Conservation (phyloP, 2,888 invertebrate species). For the Zaprionus bogoriensis region DNA sequence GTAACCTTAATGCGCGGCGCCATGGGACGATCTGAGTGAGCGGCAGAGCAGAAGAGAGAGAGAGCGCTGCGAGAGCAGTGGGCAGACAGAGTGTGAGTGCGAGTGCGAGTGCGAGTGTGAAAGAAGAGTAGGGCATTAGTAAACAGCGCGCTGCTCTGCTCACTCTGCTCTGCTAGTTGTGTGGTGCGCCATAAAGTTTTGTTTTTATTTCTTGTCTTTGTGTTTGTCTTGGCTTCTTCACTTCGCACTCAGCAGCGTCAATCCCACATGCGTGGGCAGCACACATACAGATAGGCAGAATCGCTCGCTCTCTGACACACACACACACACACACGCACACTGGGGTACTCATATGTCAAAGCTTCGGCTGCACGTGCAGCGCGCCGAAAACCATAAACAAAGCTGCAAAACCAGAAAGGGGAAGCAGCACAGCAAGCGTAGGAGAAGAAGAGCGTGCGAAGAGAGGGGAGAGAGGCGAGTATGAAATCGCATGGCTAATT, state of each 20-base stretch:
- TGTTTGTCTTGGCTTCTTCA: constrained; percentile 60
- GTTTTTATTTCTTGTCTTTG: constrained; percentile 60
- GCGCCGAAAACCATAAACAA: constrained; percentile 34
- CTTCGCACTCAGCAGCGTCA: constrained; percentile 36
- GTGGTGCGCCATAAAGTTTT: constrained; percentile 54
- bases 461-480: not conserved
- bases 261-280: constrained; percentile 46
- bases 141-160: not conserved
- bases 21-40: constrained; percentile 21
- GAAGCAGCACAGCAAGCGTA: not conserved
- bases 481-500: constrained; percentile 54
- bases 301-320: too few relatives aligned
- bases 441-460: constrained; percentile 12
- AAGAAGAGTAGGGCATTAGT: too few relatives aligned
- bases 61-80: constrained; percentile 9
- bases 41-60: not conserved
- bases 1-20: constrained; percentile 15
- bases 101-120: constrained; percentile 6
- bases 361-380: constrained; percentile 62
- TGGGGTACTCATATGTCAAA: too few relatives aligned
- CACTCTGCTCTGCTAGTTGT: constrained; percentile 15
- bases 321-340: not conserved
- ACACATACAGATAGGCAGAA: constrained; percentile 14
- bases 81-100: not conserved
- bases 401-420: not conserved